Conservation (phyloP, 2,888 invertebrate genomes). For the Lithophane ornitopus region DNA sequence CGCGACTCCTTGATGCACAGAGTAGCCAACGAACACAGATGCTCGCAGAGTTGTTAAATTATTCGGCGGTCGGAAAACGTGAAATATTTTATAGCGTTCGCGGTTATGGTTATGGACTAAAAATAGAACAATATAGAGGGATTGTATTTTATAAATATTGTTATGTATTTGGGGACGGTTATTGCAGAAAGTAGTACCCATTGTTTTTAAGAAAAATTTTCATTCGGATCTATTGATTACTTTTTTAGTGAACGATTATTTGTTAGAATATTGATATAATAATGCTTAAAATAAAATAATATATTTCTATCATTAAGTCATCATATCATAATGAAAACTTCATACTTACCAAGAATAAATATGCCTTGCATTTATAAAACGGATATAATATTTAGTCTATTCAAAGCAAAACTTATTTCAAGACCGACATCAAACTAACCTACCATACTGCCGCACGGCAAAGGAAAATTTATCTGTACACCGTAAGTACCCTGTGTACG, state of each 20-base stretch:
- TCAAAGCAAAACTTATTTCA: neutral
- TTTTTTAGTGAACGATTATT: neutral
- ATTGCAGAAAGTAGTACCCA: neutral
- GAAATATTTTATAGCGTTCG: constrained; percentile 46
- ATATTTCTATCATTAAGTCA: neutral
- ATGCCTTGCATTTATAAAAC: too few species aligned
- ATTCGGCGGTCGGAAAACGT: constrained; percentile 41
- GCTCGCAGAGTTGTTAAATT: constrained; percentile 49
- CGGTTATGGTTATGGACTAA: constrained; percentile 41
- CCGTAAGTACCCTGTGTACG: constrained; percentile 74
- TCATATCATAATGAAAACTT: neutral
- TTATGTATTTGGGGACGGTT: neutral
- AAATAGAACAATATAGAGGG: constrained; percentile 39
- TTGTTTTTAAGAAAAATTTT: neutral
- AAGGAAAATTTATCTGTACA: constrained; percentile 69
- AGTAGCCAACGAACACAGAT: constrained; percentile 73
- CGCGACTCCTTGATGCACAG: constrained; percentile 80
- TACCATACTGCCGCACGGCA: constrained; percentile 55
- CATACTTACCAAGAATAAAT: neutral
- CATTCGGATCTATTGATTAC: neutral
- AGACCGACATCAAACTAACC: constrained; percentile 36
- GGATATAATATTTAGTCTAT: neutral
- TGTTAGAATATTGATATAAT: neutral
- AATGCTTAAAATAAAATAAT: neutral
- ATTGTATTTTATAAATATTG: constrained; percentile 14